phyloP scores from a whole-genome alignment of 2,113 vertebrate species.

The Opisthocomus hoazin region DNA sequence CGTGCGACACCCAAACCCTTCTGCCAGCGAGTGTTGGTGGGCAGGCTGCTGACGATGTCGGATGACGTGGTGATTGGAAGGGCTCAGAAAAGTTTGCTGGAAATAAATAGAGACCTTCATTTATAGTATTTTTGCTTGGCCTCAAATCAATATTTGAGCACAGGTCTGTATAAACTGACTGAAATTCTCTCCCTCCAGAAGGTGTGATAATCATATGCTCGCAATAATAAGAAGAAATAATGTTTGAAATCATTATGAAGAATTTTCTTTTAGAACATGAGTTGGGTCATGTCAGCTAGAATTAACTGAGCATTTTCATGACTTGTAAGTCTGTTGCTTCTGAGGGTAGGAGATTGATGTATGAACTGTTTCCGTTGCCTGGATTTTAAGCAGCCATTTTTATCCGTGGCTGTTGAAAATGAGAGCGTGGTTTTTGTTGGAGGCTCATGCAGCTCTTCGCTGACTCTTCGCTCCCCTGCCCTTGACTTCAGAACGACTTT shows the following conservation, averaged over 20 bases:
- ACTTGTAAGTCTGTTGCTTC: neutral
- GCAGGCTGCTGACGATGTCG: neutral
- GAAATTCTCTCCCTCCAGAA: neutral
- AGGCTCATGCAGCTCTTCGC: neutral
- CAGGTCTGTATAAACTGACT: neutral
- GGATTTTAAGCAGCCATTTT: neutral
- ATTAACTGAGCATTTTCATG: neutral
- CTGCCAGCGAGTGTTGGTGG: neutral
- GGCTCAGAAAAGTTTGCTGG: neutral
- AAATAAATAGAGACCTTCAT: neutral
- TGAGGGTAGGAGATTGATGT: neutral
- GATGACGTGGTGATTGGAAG: neutral
- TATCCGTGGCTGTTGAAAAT: neutral
- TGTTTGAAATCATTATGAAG: neutral
- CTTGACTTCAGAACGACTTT: neutral
- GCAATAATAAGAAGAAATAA: neutral
- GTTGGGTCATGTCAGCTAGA: neutral
- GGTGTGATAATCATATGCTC: neutral
- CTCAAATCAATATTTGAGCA: neutral
- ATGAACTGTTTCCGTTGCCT: neutral
- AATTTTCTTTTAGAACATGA: neutral
- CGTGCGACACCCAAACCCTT: neutral
- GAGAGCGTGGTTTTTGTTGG: neutral
- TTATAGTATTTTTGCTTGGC: neutral
- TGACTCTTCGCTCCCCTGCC: neutral